Evolutionary conservation across 2,888 invertebrate genomes (phyloP).

Genomic region (Oscheius sp.): DNA sequence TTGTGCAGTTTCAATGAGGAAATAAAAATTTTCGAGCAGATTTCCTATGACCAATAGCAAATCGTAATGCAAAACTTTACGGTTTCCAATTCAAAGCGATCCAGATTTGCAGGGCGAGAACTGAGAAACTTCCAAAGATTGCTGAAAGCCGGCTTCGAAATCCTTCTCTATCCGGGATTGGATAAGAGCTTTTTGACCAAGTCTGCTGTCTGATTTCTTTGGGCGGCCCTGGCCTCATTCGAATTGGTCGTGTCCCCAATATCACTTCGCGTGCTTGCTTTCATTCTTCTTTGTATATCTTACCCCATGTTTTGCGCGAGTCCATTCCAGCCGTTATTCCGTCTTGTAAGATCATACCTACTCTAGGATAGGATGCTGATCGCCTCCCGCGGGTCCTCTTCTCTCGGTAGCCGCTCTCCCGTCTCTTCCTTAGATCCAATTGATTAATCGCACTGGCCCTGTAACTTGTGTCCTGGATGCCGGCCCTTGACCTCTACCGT

Average conservation of each 20-base stretch:
- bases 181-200: constrained; percentile 20
- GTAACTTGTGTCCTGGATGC: constrained; percentile 24
- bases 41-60: too few relatives aligned
- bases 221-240: constrained; percentile 35
- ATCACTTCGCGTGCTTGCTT: constrained; percentile 35
- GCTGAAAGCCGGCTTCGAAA: constrained; percentile 4
- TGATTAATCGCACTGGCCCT: constrained; percentile 22
- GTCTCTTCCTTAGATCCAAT: constrained; percentile 15
- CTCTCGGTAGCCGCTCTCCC: not conserved
- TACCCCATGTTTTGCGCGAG: constrained; percentile 2
- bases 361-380: too few relatives aligned
- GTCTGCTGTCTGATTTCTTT: constrained; percentile 36
- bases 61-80: too few relatives aligned
- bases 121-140: not conserved
- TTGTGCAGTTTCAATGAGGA: too few relatives aligned
- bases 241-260: constrained; percentile 36
- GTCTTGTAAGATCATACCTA: not conserved
- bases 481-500: constrained; percentile 36
- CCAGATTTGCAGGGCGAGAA: not conserved
- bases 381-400: too few relatives aligned
- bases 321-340: constrained; percentile 18
- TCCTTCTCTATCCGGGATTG: constrained; percentile 5
- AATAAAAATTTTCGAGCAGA: too few relatives aligned
- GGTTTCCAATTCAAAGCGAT: too few relatives aligned
- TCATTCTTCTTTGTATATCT: constrained; percentile 32